Percentiles rank a stretch among this genome's conserved stretches.
Conservation (phyloP, 2,797 vertebrate genomes). For the Taenioides sp. region DNA sequence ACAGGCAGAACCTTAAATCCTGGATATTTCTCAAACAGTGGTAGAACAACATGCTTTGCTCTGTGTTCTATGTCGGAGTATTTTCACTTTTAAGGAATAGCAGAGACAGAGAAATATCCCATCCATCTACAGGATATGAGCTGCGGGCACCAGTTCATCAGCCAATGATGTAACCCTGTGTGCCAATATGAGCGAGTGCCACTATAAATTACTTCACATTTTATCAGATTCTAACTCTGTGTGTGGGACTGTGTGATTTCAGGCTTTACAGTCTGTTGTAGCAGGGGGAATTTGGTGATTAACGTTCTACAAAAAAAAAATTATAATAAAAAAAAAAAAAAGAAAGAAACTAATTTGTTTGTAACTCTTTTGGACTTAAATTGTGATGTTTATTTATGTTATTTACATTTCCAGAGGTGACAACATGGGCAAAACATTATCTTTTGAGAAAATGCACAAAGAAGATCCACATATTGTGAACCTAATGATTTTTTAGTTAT, state of each 20-base stretch:
- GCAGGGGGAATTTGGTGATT: conserved; percentile 40
- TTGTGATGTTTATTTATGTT: background rate
- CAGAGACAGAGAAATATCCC: conserved; percentile 62
- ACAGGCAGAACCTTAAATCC: conserved; percentile 55
- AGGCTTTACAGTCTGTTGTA: conserved; percentile 59
- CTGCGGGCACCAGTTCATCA: conserved; percentile 65
- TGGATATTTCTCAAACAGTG: conserved; percentile 65
- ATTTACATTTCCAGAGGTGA: background rate
- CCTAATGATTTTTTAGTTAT: conserved; percentile 2
- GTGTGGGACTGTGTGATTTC: conserved; percentile 65
- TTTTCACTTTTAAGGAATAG: conserved; percentile 63
- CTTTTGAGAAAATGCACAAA: background rate
- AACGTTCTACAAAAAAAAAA: conserved; percentile 29
- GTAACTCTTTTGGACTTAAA: too few relatives aligned
- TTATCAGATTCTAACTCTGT: conserved; percentile 63
- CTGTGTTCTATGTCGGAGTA: conserved; percentile 52
- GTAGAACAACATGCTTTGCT: conserved; percentile 60
- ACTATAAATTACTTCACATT: conserved; percentile 72
- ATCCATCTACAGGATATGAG: conserved; percentile 75
- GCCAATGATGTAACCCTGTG: conserved; percentile 71
- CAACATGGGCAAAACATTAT: conserved; percentile 4
- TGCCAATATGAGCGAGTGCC: conserved; percentile 73
- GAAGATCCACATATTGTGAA: background rate
- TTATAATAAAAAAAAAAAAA: conserved; percentile 31
- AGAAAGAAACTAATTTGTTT: too few relatives aligned